These are phyloP conservation scores for Enteromius thamalakanensis DNA, from an alignment of 2,797 vertebrate species.

Conservation along the genomic window DNA sequence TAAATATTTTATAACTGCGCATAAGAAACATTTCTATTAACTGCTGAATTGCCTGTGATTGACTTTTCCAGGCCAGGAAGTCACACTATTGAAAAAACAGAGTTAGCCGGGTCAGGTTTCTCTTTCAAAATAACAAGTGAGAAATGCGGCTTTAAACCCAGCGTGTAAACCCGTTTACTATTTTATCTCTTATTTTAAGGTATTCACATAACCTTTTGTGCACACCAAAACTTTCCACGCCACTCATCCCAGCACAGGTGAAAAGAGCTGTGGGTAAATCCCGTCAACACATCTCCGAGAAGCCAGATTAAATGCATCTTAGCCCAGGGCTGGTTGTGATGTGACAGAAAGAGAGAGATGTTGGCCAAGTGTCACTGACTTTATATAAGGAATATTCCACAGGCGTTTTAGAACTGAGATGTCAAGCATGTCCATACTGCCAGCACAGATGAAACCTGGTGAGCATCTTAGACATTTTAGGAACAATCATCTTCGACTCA, in stretches of 20 bases:
- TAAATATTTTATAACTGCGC: not conserved
- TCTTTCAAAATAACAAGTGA: not conserved
- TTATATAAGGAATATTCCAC: conserved; percentile 20
- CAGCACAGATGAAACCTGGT: conserved; percentile 1
- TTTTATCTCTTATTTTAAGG: not conserved
- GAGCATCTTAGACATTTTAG: conserved; percentile 29
- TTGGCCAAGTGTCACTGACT: not conserved
- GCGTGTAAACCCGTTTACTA: not conserved
- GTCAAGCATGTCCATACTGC: not conserved
- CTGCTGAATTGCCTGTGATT: not conserved
- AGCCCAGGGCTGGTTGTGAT: conserved; percentile 7
- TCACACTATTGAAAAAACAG: not conserved
- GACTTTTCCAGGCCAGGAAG: not conserved
- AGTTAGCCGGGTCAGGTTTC: not conserved
- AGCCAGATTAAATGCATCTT: not conserved
- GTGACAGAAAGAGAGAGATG: conserved; percentile 30
- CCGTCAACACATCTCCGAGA: conserved; percentile 13
- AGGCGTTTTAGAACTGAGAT: conserved; percentile 7
- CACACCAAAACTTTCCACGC: not conserved
- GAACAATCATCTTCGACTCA: not conserved
- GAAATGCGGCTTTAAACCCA: not conserved
- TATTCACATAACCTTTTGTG: not conserved
- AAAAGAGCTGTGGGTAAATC: conserved; percentile 21
- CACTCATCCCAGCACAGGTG: not conserved
- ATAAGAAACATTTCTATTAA: not conserved